phyloP scores from a whole-genome alignment of 2,797 vertebrate species.

The Sebastes kiyomatsui region DNA sequence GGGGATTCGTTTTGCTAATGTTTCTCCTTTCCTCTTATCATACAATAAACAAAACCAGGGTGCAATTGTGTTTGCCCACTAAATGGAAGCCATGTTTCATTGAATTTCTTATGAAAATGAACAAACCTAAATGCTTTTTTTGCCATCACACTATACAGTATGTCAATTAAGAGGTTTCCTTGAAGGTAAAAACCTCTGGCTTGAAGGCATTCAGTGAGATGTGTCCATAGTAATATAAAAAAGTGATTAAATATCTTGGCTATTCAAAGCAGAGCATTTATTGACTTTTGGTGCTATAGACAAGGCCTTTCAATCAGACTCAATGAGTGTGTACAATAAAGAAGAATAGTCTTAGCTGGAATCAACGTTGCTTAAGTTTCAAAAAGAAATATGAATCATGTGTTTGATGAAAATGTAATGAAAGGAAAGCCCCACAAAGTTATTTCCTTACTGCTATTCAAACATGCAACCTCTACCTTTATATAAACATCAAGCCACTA shows the following conservation, averaged over 20 bases:
- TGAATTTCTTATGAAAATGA: not conserved
- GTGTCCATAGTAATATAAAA: not conserved
- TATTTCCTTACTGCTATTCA: not conserved
- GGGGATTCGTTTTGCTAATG: not conserved
- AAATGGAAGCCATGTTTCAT: not conserved
- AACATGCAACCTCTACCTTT: not conserved
- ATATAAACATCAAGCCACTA: not conserved
- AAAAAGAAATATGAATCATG: not conserved
- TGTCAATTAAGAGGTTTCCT: not conserved
- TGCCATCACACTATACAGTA: not conserved
- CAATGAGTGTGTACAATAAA: not conserved
- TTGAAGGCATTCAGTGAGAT: not conserved
- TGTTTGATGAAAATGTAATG: not conserved
- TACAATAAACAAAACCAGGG: slow-evolving; percentile 6
- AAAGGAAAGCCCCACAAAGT: not conserved
- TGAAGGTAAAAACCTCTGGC: not conserved
- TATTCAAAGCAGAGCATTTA: slow-evolving; percentile 9
- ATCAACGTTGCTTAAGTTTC: not conserved
- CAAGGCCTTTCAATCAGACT: slow-evolving; percentile 3
- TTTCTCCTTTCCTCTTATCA: not conserved
- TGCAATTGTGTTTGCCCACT: not conserved
- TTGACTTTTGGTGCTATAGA: not conserved
- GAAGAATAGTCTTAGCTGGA: not conserved
- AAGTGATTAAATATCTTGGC: not conserved
- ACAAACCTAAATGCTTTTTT: slow-evolving; percentile 6